Evolutionary conservation across 2,888 invertebrate genomes (phyloP), one percentile per base, ranked within the genome.

Genomic region (Desoria tigrina): DNA sequence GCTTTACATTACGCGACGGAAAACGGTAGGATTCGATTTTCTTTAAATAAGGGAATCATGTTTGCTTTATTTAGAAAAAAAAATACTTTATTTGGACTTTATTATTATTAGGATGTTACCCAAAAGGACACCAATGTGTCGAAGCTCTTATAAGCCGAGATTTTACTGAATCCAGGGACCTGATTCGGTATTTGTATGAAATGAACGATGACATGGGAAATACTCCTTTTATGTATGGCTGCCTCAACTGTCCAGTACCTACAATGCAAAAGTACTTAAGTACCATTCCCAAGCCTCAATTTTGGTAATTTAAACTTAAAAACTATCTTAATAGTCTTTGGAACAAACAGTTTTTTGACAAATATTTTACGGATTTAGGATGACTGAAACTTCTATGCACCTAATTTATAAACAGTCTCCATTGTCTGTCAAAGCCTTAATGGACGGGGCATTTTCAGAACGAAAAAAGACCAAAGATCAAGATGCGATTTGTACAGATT

Each of bases 81-180:
- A 11, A 39, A 39, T n/a, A n/a, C n/a, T n/a, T n/a, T n/a, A n/a
- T n/a, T n/a, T 39, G 11, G 11, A 16, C 16, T 56, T 56, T 27
- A 28, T 37, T n/a, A n/a, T n/a, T n/a, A n/a, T n/a, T n/a, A 66
- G 66, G 67, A 9, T 55, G 63, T 32, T 67, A 63, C 27, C 67
- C 63, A 42, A 61, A 67, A 27, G 64, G 67, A n/a, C 64, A 56
- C 32, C 55, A 61, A 23, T 67, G 67, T 26, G 67, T 64, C n/a
- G 67, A 67, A 23, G 37, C 61, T 23, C 58, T 67, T 6, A 50
- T 67, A 42, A 37, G 51, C 16, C 32, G 60, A 45, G 49, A 53
- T 23, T 63, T 63, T 42, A 27, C 28, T 16, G 60, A 63, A n/a
- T 49, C 49, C 9, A 27, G 50, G 6, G 56, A 67, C n/a, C 42